Evolutionary conservation across 92 coral and sea anemone species (phyloP).

Genomic region (Actinostola sp.): DNA sequence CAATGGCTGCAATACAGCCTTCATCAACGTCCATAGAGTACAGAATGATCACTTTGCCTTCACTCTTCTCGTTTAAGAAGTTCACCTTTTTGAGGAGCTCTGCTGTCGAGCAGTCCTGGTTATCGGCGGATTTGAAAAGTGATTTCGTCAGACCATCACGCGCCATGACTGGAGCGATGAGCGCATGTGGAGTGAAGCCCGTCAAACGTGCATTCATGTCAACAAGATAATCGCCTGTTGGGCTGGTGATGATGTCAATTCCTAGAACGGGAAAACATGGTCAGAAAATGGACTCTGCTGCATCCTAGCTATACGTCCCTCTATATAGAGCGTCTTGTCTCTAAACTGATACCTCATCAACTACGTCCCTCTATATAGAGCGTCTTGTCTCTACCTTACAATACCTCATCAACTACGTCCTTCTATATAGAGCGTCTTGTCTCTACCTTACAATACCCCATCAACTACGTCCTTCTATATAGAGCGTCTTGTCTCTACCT

Average conservation of each 20-base stretch:
- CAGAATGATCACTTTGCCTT: slow-evolving; percentile 25
- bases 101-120: slow-evolving; percentile 34
- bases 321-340: no score
- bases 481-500: no score
- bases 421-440: no score
- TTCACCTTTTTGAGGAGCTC: slow-evolving; percentile 33
- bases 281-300: no score
- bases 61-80: slow-evolving; percentile 12
- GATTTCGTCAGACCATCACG: slow-evolving; percentile 47
- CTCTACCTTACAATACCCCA: no score
- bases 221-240: slow-evolving; percentile 62
- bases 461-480: no score
- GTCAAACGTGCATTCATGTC: slow-evolving; percentile 73
- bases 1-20: slow-evolving; percentile 47
- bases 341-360: no score
- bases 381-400: no score
- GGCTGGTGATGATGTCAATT: slow-evolving; percentile 64
- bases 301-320: no score
- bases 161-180: slow-evolving; percentile 75
- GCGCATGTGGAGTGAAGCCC: slow-evolving; percentile 69
- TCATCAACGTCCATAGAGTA: slow-evolving; percentile 49
- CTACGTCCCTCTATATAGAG: no score
- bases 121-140: slow-evolving; percentile 47
- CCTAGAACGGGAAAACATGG: slow-evolving; percentile 18
- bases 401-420: no score